Evolutionary conservation across 2,113 vertebrate genomes (phyloP).

Genomic region (Crotalus viridis): DNA sequence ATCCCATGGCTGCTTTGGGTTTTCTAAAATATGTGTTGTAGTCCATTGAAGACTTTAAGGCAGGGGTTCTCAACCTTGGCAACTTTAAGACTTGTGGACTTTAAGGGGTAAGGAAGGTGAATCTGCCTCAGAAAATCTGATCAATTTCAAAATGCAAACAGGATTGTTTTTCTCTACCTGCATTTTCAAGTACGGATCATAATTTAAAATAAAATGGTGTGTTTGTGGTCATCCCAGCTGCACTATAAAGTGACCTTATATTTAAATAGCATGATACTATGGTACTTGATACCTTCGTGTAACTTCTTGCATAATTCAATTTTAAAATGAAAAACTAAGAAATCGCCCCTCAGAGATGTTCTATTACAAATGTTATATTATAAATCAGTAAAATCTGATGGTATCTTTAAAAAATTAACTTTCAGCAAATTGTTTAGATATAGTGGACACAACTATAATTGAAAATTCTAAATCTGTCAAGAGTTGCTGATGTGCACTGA

Average conservation of each 20-base stretch:
- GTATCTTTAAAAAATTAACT: not conserved
- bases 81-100: not conserved
- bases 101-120: not conserved
- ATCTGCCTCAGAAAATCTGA: too few species aligned
- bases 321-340: not conserved
- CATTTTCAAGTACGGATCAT: not conserved
- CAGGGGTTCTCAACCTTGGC: too few species aligned
- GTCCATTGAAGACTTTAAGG: not conserved
- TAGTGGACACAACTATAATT: not conserved
- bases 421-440: not conserved
- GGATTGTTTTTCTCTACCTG: too few species aligned
- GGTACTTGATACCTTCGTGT: not conserved
- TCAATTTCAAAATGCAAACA: not conserved
- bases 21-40: not conserved
- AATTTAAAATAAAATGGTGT: not conserved
- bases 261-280: not conserved
- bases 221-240: not conserved
- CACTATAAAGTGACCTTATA: not conserved
- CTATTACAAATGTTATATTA: not conserved
- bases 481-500: not conserved
- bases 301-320: not conserved
- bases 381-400: not conserved
- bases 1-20: not conserved
- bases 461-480: not conserved
- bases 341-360: not conserved